Percentiles rank a stretch among this genome's conserved stretches.
Evolutionary conservation across 2,888 invertebrate species (phyloP).

Genomic region (Esperia sulphurella): DNA sequence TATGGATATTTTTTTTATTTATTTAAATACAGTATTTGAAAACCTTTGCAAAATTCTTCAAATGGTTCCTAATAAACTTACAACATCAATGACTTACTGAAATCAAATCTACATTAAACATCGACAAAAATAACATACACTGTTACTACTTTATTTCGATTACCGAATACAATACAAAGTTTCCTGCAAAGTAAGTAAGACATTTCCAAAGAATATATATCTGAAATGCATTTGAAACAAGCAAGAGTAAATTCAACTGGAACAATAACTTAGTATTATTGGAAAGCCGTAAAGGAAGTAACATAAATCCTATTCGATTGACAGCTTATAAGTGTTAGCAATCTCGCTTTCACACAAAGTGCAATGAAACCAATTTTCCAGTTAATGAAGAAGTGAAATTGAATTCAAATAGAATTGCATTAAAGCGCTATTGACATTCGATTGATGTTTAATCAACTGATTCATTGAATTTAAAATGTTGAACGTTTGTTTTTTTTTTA

Average conservation of each 20-base stretch:
- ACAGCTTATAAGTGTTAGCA: constrained; percentile 29
- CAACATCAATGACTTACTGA: too few relatives aligned
- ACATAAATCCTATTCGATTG: constrained; percentile 28
- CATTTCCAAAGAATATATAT: too few relatives aligned
- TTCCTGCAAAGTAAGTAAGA: neutral
- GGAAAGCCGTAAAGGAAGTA: constrained; percentile 26
- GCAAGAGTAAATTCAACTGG: constrained; percentile 6
- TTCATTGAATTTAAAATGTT: neutral
- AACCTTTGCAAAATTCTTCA: too few relatives aligned
- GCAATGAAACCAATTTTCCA: constrained; percentile 56
- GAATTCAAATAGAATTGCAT: constrained; percentile 22
- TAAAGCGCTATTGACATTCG: constrained; percentile 14
- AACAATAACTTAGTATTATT: neutral
- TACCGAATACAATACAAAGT: too few relatives aligned
- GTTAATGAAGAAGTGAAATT: constrained; percentile 42
- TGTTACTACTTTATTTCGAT: too few relatives aligned
- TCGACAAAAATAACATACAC: too few relatives aligned
- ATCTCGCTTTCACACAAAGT: constrained; percentile 40
- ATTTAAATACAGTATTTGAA: too few relatives aligned
- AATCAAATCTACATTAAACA: too few relatives aligned
- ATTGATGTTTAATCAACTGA: neutral
- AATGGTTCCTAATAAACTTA: too few relatives aligned
- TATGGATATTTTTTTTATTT: too few relatives aligned
- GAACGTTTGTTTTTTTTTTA: too few relatives aligned
- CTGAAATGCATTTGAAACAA: neutral